Conservation (phyloP, 2,113 vertebrate genomes). For the Rutilus rutilus region DNA sequence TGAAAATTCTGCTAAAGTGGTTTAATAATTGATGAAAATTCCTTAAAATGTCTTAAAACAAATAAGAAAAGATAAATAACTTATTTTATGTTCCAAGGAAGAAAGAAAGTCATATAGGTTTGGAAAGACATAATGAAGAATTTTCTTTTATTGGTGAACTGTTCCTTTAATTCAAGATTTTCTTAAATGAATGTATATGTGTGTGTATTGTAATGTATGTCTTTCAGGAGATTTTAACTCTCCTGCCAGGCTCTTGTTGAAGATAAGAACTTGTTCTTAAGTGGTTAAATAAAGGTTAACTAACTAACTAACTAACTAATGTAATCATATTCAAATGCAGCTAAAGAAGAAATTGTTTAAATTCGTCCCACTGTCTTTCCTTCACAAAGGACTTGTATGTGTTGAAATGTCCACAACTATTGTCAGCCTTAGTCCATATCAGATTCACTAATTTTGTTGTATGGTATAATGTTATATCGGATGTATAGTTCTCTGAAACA, state of each 20-base stretch:
- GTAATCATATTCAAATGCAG: background rate
- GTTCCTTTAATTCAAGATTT: background rate
- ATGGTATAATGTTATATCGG: conserved; percentile 1
- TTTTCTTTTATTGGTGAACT: too few relatives aligned
- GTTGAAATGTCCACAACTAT: background rate
- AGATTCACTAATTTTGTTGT: background rate
- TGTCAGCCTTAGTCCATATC: conserved; percentile 2
- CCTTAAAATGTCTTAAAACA: background rate
- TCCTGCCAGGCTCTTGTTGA: too few relatives aligned
- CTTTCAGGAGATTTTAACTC: too few relatives aligned
- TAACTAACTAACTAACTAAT: background rate
- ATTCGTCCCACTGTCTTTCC: background rate
- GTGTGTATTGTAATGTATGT: too few relatives aligned
- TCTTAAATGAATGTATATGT: background rate
- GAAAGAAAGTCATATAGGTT: background rate
- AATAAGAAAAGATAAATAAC: background rate
- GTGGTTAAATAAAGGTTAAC: too few relatives aligned
- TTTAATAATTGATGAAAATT: too few relatives aligned
- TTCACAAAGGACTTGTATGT: background rate
- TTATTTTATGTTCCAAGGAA: background rate
- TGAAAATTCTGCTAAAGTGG: too few relatives aligned
- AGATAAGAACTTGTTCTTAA: too few relatives aligned
- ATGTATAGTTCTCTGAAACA: background rate
- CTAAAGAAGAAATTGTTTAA: background rate
- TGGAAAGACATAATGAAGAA: background rate